These are phyloP conservation scores for Latrodectus geometricus DNA, from an alignment of 1,140 invertebrate species.

Conservation along the genomic window DNA sequence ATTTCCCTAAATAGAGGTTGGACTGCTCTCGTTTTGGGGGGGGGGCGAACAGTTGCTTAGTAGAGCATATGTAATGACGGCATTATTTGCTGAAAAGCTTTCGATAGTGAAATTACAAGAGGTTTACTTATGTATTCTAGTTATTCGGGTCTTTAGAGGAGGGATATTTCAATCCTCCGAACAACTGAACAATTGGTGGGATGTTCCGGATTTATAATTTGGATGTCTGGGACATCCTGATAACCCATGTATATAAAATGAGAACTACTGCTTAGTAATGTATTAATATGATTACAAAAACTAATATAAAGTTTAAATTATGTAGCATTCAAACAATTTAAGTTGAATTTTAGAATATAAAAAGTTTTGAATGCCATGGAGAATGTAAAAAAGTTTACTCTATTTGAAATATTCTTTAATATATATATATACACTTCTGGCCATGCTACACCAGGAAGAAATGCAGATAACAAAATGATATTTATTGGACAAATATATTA, in stretches of 20 bases:
- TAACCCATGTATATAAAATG: not conserved
- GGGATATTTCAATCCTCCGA: not conserved
- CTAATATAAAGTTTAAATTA: too few relatives aligned
- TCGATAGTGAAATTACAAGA: conserved; percentile 1
- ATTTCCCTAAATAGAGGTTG: conserved; percentile 17
- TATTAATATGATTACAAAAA: too few relatives aligned
- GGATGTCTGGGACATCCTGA: not conserved
- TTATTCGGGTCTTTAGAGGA: not conserved
- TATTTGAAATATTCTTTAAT: too few relatives aligned
- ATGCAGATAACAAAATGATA: too few relatives aligned
- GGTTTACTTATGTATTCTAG: not conserved
- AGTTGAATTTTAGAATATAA: too few relatives aligned
- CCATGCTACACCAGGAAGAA: too few relatives aligned
- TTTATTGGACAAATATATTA: too few relatives aligned
- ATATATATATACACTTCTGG: too few relatives aligned
- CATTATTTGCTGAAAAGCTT: conserved; percentile 6
- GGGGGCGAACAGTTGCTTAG: not conserved
- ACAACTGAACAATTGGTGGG: not conserved
- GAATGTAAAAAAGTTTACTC: too few relatives aligned
- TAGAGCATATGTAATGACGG: not conserved
- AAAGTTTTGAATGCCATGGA: too few relatives aligned
- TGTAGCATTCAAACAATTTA: too few relatives aligned
- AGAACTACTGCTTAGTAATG: too few relatives aligned
- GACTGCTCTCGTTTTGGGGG: not conserved
- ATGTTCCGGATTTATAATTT: not conserved